Base-by-base conservation (phyloP, 1,140 invertebrate species). In the Tigriopus japonicus region DNA sequence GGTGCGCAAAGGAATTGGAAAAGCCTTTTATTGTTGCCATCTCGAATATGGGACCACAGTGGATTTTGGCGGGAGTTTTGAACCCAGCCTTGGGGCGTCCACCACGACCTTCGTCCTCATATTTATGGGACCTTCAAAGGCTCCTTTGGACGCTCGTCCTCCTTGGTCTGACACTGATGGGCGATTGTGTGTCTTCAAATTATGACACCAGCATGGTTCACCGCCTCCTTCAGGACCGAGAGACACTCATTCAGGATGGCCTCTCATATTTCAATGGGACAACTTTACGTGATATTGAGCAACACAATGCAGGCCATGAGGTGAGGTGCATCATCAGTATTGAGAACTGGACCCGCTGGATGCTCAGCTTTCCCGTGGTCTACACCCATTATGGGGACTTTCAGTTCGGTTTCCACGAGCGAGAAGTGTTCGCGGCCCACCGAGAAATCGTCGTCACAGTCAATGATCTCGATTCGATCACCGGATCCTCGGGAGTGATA, bases 381-480 rank as follows among this genome's bases (percentile, higher is more conserved):
- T 58, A 58, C n/a, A 23, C 23, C 14, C 55, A 58, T 10, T 58
- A 58, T 42, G 55, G 55, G 17, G 21, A 58, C 28, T 58, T 58
- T 42, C 55, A 58, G 23, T 58, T 41, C 55, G 55, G 55, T 6
- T 58, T 35, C 28, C 55, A 58, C 23, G 55, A 58, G 55, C 55
- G 55, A 17, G 55, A 58, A 58, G 42, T 58, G 12, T 58, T 58
- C 40, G 28, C 55, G 14, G 17, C 28, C 21, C 55, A 58, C 28
- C 24, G 55, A 23, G 55, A 58, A 42, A 42, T 58, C 55, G 28
- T 58, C 12, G 55, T 58, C 14, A 41, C 55, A 14, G 55, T 58
- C 21, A 58, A 58, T 42, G 55, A 58, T 7, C 23, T 23, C 5
- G 55, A 56, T 28, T 21, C 43, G 19, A 21, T 61, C 45, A 55